Percentiles rank a stretch among this genome's conserved stretches.
These are phyloP conservation scores for Drosophila mettleri DNA, from an alignment of 2,888 invertebrate species.

Conservation along the genomic window DNA sequence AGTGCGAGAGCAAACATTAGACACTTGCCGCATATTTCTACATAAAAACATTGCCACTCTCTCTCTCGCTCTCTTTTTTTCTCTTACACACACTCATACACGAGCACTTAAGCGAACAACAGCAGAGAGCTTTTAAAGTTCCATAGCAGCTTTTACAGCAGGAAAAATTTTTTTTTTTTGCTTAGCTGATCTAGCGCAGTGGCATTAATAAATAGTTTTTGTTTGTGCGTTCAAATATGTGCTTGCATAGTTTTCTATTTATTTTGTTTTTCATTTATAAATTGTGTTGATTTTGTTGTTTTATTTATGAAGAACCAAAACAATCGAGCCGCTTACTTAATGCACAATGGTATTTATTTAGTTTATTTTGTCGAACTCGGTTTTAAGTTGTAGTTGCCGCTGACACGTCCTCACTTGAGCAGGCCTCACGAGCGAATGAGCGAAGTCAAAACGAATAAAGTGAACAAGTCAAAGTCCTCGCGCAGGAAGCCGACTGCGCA, in stretches of 20 bases:
- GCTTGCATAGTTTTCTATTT: conserved; percentile 10
- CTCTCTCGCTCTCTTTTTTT: conserved; percentile 19
- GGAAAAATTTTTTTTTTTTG: conserved; percentile 34
- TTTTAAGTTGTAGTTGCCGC: conserved; percentile 36
- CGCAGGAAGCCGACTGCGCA: conserved; percentile 78
- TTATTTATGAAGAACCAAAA: conserved; percentile 5
- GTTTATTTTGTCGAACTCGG: conserved; percentile 5
- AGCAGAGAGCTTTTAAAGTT: conserved; percentile 53
- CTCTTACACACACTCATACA: conserved; percentile 12
- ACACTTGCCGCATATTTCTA: conserved; percentile 57
- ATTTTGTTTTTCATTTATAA: conserved; percentile 2
- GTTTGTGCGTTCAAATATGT: conserved; percentile 41
- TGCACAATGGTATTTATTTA: conserved; percentile 40
- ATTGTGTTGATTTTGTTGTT: conserved; percentile 7
- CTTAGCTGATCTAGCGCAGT: conserved; percentile 55
- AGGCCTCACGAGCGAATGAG: conserved; percentile 63
- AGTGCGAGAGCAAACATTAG: conserved; percentile 25
- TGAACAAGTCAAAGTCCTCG: conserved; percentile 74
- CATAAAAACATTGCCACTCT: conserved; percentile 46
- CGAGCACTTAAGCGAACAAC: conserved; percentile 4
- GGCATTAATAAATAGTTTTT: conserved; percentile 61
- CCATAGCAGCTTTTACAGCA: conserved; percentile 50
- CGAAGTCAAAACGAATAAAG: conserved; percentile 43
- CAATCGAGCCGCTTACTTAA: conserved; percentile 47
- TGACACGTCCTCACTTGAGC: conserved; percentile 72